These are phyloP conservation scores for Stichodactyla mertensii DNA, from an alignment of 64 coral and sea anemone species.

Conservation along the genomic window DNA sequence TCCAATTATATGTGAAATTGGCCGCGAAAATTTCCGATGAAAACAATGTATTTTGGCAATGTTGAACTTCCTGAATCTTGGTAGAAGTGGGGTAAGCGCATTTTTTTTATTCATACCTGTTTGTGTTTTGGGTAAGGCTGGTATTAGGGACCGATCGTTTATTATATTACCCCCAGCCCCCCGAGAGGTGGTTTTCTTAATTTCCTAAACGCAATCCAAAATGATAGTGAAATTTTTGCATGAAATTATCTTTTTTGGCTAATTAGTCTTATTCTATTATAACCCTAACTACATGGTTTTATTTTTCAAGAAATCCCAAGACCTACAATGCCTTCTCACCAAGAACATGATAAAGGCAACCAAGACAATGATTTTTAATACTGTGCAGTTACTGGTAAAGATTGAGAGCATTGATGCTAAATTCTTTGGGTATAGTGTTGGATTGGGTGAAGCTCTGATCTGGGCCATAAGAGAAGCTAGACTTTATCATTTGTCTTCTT, in stretches of 20 bases:
- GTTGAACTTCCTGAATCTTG: slow-evolving; percentile 35
- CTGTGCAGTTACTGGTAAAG: too few species aligned
- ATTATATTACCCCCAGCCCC: background rate
- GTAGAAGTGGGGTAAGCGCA: background rate
- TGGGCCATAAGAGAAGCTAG: too few species aligned
- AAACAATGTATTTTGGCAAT: slow-evolving; percentile 30
- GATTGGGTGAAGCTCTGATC: too few species aligned
- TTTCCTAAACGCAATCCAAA: background rate
- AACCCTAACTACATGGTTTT: background rate
- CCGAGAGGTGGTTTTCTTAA: too few species aligned
- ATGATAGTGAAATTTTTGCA: background rate
- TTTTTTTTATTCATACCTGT: background rate
- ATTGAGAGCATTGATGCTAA: too few species aligned
- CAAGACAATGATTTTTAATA: too few species aligned
- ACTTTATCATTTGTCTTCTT: too few species aligned
- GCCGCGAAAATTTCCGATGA: slow-evolving; percentile 19
- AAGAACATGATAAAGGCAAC: slow-evolving; percentile 26
- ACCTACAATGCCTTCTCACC: slow-evolving; percentile 18
- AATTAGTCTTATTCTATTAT: too few species aligned
- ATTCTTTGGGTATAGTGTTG: too few species aligned
- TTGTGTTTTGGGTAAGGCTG: too few species aligned
- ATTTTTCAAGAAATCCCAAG: slow-evolving; percentile 4
- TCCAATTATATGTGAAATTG: too few species aligned
- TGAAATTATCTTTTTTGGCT: background rate
- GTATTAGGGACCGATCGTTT: background rate